Evolutionary conservation across 2,797 vertebrate genomes (phyloP).

Genomic region (Ctenochaetus hawaiiensis): DNA sequence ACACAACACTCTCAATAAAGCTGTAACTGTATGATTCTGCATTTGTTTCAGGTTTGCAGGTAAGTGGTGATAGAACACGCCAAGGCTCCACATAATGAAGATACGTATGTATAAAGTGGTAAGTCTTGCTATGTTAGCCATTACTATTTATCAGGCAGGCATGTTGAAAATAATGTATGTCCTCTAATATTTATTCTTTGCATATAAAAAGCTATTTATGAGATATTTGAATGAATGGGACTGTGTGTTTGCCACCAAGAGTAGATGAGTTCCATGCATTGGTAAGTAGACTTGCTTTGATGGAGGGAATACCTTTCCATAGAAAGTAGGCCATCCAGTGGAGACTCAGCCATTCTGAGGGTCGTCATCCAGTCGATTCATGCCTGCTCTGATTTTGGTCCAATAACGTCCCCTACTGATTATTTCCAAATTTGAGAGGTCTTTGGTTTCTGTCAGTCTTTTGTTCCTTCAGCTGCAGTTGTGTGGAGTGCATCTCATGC

Average conservation of each 20-base stretch:
- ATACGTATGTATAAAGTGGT: constrained; percentile 11
- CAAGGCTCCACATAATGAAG: not conserved
- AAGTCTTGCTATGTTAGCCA: constrained; percentile 12
- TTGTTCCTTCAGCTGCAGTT: constrained; percentile 13
- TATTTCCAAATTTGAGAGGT: constrained; percentile 1
- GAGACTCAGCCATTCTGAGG: constrained; percentile 11
- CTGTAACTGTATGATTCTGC: not conserved
- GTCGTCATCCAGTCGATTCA: constrained; percentile 28
- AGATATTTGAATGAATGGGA: constrained; percentile 40
- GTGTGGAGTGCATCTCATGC: constrained; percentile 15
- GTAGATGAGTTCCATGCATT: constrained; percentile 40
- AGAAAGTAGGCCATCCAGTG: constrained; percentile 31
- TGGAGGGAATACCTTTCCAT: constrained; percentile 24
- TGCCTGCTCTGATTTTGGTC: constrained; percentile 2
- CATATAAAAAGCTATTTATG: constrained; percentile 66
- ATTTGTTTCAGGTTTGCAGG: constrained; percentile 24
- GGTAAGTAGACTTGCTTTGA: constrained; percentile 41
- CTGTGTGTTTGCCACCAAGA: constrained; percentile 13
- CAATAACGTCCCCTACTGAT: not conserved
- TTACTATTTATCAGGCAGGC: constrained; percentile 29
- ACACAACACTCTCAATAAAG: not conserved
- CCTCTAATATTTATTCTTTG: constrained; percentile 57
- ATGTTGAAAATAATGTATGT: constrained; percentile 39
- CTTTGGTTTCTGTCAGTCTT: constrained; percentile 7
- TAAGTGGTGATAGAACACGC: constrained; percentile 7